These are phyloP conservation scores for Ceratitis capitata DNA, from an alignment of 1,140 invertebrate species.

Conservation along the genomic window DNA sequence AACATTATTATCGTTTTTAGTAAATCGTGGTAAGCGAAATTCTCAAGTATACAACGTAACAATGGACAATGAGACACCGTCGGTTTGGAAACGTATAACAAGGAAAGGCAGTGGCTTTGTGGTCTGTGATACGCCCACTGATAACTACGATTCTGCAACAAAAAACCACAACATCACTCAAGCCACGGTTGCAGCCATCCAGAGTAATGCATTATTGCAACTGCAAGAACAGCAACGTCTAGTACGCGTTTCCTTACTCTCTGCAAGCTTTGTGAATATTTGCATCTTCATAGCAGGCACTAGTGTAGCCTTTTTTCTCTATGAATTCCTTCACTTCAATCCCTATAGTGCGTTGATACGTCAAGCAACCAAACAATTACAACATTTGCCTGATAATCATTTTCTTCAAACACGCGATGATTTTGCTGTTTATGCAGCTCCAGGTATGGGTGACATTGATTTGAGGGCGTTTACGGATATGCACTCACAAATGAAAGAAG, in stretches of 20 bases:
- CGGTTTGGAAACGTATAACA: not conserved
- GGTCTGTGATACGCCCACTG: not conserved
- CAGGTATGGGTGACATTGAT: conserved; percentile 1
- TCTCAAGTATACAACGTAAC: not conserved
- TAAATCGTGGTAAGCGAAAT: not conserved
- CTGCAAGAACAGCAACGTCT: not conserved
- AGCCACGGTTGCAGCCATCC: not conserved
- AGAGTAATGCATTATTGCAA: not conserved
- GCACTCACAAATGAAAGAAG: conserved; percentile 53
- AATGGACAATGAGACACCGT: not conserved
- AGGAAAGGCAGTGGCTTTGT: not conserved
- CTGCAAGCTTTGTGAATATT: not conserved
- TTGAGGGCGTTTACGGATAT: conserved; percentile 56
- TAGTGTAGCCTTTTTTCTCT: conserved; percentile 48
- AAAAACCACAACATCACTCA: not conserved
- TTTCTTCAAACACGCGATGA: conserved; percentile 60
- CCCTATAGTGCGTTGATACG: not conserved
- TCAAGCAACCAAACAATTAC: conserved; percentile 44
- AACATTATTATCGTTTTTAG: not conserved
- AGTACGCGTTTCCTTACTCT: not conserved
- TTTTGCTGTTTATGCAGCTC: conserved; percentile 56
- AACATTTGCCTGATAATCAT: conserved; percentile 53
- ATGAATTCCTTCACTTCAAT: conserved; percentile 44
- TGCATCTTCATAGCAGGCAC: conserved; percentile 52
- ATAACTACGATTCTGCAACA: not conserved